Evolutionary conservation across 2,113 vertebrate species (phyloP), one percentile per base, ranked within the genome.

Genomic region (Falco punctatus): DNA sequence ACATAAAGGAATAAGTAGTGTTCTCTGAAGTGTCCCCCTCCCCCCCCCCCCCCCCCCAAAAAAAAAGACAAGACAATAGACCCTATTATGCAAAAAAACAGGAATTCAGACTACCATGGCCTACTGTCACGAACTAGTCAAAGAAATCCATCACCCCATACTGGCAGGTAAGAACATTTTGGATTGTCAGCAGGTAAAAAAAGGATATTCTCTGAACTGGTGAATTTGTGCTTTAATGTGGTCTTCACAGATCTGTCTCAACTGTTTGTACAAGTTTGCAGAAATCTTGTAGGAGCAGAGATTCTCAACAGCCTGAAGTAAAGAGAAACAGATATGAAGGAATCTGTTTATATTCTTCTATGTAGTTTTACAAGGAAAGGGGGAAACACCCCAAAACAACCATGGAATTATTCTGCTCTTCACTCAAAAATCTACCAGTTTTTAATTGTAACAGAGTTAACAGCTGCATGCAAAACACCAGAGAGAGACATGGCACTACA

Each of bases 191-290:
- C 33, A 84, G 18, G 55, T 74, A 65, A 61, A 82, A 70, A 97
- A 99, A 99, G 99, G 99, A 99, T 99, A 99, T 99, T 99, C 99
- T 99, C 99, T 99, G 98, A 99, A 99, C 27, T 99, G 99, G 94
- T 99, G 98, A 69, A 99, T 99, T 94, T 99, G 99, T 97, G 99
- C 99, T 98, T 99, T 99, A 98, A 99, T 99, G 97, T 99, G 99
- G 95, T 99, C 99, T 98, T 99, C 99, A 97, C 99, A 99, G 95
- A 99, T 99, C 71, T 99, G 98, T 95, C 99, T 98, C 96, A 99
- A 98, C 87, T 99, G 99, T 96, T 99, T 99, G 98, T 99, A 99
- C 91, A 99, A 98, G 96, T 99, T 99, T 96, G 99, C 99, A 96
- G 99, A 99, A 89, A 99, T 99, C 98, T 99, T 99, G 98, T 99